phyloP scores from a whole-genome alignment of 2,888 invertebrate genomes.

The Sinhomidia bicolor region DNA sequence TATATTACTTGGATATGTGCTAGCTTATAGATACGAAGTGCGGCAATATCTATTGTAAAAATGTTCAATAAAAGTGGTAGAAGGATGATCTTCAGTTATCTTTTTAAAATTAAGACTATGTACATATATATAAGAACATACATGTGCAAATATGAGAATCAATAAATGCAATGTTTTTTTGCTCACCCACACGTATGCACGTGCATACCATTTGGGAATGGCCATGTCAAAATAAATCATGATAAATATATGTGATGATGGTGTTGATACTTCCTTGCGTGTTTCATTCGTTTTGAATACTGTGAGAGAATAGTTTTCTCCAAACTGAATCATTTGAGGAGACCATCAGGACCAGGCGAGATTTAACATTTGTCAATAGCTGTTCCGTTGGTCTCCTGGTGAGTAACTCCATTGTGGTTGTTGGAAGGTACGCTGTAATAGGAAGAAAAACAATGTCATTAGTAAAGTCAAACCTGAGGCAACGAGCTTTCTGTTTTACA shows the following conservation, averaged over 20 bases:
- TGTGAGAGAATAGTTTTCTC: not conserved
- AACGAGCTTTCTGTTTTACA: not conserved
- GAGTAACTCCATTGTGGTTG: conserved; percentile 40
- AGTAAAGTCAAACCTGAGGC: not conserved
- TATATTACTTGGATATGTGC: not conserved
- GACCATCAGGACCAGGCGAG: not conserved
- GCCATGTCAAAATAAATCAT: not conserved
- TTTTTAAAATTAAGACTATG: too few relatives aligned
- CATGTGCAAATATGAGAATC: too few relatives aligned
- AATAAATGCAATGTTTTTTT: too few relatives aligned
- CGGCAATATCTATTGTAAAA: not conserved
- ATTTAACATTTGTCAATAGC: conserved; percentile 44
- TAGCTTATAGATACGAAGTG: not conserved
- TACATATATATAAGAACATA: too few relatives aligned
- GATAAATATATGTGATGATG: conserved; percentile 14
- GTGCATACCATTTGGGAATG: not conserved
- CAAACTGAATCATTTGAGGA: not conserved
- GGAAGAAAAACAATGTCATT: not conserved
- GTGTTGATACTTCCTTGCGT: not conserved
- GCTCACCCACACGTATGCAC: not conserved
- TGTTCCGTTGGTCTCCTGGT: conserved; percentile 31
- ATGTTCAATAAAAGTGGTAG: too few relatives aligned
- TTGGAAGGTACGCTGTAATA: conserved; percentile 22
- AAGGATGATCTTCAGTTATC: too few relatives aligned
- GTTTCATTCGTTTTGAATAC: not conserved